Base-by-base conservation (phyloP, 2,797 vertebrate genomes). In the Lindbergichthys nudifrons region DNA sequence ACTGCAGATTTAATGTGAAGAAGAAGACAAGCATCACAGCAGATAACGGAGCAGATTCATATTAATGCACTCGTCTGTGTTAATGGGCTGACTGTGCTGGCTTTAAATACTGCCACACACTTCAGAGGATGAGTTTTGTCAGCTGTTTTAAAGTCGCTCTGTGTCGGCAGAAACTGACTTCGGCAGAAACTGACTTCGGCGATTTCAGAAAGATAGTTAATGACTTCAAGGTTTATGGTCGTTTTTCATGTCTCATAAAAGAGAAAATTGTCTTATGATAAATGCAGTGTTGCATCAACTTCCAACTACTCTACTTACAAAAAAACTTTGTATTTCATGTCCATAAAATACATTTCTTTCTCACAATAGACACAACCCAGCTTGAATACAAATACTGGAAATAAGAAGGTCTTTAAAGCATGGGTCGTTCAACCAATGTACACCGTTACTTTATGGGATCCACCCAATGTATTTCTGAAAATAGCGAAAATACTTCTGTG, bases 121-220 rank as follows among this genome's bases (percentile, higher is more conserved):
- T 62, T 74, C 45, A 80, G 46, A 71, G n/a, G 63, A 61, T 5
- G 64, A 52, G 47, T 71, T 82, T 43, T 64, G 72, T 79, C 75
- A 81, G 77, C 70, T 46, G 36, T 75, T 73, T 71, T 65, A 1
- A 45, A 48, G 45, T 56, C 0, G 0, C 15, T 53, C 54, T 23
- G 16, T 41, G 19, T 57, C 3, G 1, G 13, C 52, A 76, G 63
- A 70, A 75, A 30, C 13, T 54, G 32, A 50, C 60, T 54, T 19
- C 47, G 43, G 43, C n/a, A 76, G 63, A 70, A 75, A 30, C 13
- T 54, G 32, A 50, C 60, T 54, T 19, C 47, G 43, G 43, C n/a
- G 10, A 60, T 56, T 70, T 67, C 45, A 21, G 19, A 23, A 52
- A 36, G 48, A 36, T 14, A 4, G 10, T 32, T 45, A 18, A 23